phyloP scores from a whole-genome alignment of 35 echinoderm and acorn worm species.

The Strongylocentrotus purpuratus region DNA sequence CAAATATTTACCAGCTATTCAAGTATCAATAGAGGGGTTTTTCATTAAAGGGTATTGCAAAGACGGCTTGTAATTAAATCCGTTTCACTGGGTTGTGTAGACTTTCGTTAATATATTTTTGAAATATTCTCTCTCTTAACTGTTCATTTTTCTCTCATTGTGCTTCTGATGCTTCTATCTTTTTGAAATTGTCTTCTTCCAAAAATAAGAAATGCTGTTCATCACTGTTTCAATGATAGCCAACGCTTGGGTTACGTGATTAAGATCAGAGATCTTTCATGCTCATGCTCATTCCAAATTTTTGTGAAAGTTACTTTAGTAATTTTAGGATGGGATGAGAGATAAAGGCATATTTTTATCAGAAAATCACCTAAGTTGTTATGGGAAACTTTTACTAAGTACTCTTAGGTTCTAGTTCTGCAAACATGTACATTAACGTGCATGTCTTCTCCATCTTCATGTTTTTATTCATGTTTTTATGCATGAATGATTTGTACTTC shows the following conservation, averaged over 20 bases:
- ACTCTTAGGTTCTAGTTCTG: background rate
- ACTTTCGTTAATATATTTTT: background rate
- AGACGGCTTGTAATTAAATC: too few species aligned
- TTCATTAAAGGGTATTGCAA: background rate
- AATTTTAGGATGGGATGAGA: background rate
- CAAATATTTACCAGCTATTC: background rate
- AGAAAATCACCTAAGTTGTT: background rate
- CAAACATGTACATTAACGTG: background rate
- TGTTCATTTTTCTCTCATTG: too few species aligned
- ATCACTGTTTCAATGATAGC: too few species aligned
- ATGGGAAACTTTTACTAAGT: background rate
- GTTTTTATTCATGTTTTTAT: background rate
- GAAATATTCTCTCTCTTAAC: too few species aligned
- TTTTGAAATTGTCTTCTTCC: too few species aligned
- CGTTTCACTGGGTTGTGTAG: background rate
- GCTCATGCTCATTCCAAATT: too few species aligned
- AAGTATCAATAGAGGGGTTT: background rate
- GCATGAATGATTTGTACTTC: background rate
- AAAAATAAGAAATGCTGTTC: too few species aligned
- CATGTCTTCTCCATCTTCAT: background rate
- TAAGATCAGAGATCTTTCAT: too few species aligned
- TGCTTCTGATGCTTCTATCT: too few species aligned
- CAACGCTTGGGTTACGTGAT: too few species aligned
- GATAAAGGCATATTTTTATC: background rate
- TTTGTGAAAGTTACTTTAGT: too few species aligned